Evolutionary conservation across 2,113 vertebrate species (phyloP).

Genomic region (Archocentrus centrarchus): DNA sequence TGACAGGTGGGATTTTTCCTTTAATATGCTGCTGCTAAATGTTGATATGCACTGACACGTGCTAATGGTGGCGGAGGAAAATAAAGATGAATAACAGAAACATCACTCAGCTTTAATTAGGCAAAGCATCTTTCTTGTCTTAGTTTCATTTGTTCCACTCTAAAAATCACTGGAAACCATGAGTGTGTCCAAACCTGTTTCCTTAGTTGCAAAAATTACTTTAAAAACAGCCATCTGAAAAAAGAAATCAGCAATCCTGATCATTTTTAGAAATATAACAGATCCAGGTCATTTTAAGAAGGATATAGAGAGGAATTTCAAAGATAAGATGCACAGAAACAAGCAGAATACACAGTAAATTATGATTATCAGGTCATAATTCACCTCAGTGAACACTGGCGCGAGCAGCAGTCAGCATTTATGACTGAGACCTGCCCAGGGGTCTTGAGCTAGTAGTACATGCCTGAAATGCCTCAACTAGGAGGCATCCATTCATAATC

Average conservation of each 20-base stretch:
- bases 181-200: neutral
- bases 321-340: neutral
- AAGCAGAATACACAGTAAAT: neutral
- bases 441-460: neutral
- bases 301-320: neutral
- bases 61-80: neutral
- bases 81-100: neutral
- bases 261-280: neutral
- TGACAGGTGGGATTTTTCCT: neutral
- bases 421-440: neutral
- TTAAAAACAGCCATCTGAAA: neutral
- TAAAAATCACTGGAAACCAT: neutral
- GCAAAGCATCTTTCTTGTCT: neutral
- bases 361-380: neutral
- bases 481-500: neutral
- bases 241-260: neutral
- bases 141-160: neutral
- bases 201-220: neutral
- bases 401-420: neutral
- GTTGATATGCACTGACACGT: neutral
- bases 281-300: neutral
- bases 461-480: neutral
- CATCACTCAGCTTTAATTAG: neutral
- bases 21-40: slow-evolving; percentile 8
- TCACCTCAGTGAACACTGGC: neutral